Conservation (phyloP, 2,113 vertebrate genomes). For the Maccullochella peelii region DNA sequence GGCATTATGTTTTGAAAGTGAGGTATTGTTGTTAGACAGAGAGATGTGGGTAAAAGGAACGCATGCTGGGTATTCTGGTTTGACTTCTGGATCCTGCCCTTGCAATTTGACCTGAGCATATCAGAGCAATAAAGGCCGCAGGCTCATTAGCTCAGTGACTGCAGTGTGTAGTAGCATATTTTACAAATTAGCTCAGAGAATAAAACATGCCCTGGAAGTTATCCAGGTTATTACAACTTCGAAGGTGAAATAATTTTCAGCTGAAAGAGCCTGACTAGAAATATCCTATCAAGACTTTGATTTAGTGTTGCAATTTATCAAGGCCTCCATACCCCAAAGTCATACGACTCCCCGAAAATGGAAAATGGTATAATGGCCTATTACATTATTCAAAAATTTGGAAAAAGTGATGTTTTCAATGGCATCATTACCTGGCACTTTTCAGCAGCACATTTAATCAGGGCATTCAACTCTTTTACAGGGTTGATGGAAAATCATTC, state of each 20-base stretch:
- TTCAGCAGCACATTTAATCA: constrained; percentile 37
- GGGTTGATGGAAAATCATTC: constrained; percentile 33
- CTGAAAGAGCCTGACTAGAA: background rate
- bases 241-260: constrained; percentile 2
- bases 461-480: constrained; percentile 24
- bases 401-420: constrained; percentile 41
- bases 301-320: constrained; percentile 13
- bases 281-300: background rate
- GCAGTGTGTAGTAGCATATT: constrained; percentile 29
- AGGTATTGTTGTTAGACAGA: constrained; percentile 57
- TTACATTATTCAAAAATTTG: constrained; percentile 33
- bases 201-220: constrained; percentile 7
- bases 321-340: background rate
- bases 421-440: constrained; percentile 37
- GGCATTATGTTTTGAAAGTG: constrained; percentile 63
- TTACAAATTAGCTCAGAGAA: constrained; percentile 27
- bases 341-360: constrained; percentile 1
- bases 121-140: constrained; percentile 20
- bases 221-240: constrained; percentile 13
- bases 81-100: constrained; percentile 23
- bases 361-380: constrained; percentile 25
- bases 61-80: constrained; percentile 37
- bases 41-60: constrained; percentile 46
- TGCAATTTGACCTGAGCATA: constrained; percentile 43
- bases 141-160: constrained; percentile 26